Evolutionary conservation across 2,113 vertebrate genomes (phyloP).

Genomic region (Phrynosoma platyrhinos): DNA sequence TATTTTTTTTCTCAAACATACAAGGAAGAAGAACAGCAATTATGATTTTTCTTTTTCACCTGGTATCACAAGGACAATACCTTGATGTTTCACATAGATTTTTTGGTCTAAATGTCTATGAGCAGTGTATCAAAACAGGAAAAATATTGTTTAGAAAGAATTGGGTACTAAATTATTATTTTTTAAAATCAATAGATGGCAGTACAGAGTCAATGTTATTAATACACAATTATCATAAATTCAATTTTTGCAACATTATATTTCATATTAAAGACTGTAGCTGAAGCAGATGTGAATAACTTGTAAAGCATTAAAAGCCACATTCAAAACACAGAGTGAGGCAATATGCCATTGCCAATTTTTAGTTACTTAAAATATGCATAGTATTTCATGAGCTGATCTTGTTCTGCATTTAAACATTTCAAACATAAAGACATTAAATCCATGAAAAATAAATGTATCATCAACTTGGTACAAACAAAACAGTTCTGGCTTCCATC

Average conservation of each 20-base stretch:
- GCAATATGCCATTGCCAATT: not conserved
- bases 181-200: constrained; percentile 63
- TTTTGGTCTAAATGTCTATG: not conserved
- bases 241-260: not conserved
- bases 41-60: not conserved
- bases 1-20: no score
- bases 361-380: not conserved
- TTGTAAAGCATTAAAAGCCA: not conserved
- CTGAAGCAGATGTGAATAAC: not conserved
- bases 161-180: not conserved
- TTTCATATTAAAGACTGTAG: constrained; percentile 20
- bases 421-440: not conserved
- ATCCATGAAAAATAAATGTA: not conserved
- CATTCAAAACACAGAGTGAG: not conserved
- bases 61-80: not conserved
- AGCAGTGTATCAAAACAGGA: not conserved
- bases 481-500: no score
- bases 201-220: constrained; percentile 52
- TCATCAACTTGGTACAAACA: not conserved
- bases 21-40: not conserved
- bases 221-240: constrained; percentile 3
- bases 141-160: not conserved
- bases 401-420: not conserved
- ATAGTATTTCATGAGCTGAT: not conserved
- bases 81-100: not conserved